Percentiles rank a stretch among this genome's conserved stretches.
These are phyloP conservation scores for Temnothorax curvispinosus DNA, from an alignment of 1,140 invertebrate species.

Conservation along the genomic window DNA sequence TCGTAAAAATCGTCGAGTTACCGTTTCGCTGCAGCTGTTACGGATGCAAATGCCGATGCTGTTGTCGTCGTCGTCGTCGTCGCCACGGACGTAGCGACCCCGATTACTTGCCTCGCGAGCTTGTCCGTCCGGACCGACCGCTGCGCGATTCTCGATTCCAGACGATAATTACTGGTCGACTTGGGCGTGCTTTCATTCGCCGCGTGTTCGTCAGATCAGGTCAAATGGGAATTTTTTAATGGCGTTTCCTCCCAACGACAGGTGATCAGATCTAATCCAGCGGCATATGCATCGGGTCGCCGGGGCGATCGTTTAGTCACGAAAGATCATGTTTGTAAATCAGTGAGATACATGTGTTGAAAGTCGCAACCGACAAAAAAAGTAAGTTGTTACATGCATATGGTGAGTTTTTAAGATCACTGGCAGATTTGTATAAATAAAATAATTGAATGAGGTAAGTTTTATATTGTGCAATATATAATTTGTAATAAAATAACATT, in stretches of 20 bases:
- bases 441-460: neutral
- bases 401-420: neutral
- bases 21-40: conserved; percentile 76
- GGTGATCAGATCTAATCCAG: conserved; percentile 27
- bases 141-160: conserved; percentile 4
- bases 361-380: neutral
- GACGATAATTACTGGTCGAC: conserved; percentile 21
- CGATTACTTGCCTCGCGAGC: conserved; percentile 17
- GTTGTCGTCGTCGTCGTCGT: conserved; percentile 43
- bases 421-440: neutral
- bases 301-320: neutral
- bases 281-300: neutral
- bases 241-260: conserved; percentile 14
- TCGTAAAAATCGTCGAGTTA: conserved; percentile 79
- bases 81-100: conserved; percentile 2
- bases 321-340: conserved; percentile 10
- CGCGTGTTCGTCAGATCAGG: neutral
- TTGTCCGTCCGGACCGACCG: neutral
- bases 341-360: neutral
- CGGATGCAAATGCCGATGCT: conserved; percentile 74
- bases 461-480: neutral
- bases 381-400: neutral
- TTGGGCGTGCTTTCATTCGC: neutral
- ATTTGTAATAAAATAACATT: neutral
- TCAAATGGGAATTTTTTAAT: neutral